phyloP scores from a whole-genome alignment of 2,797 vertebrate genomes.

The Sebastes taczanowskii region DNA sequence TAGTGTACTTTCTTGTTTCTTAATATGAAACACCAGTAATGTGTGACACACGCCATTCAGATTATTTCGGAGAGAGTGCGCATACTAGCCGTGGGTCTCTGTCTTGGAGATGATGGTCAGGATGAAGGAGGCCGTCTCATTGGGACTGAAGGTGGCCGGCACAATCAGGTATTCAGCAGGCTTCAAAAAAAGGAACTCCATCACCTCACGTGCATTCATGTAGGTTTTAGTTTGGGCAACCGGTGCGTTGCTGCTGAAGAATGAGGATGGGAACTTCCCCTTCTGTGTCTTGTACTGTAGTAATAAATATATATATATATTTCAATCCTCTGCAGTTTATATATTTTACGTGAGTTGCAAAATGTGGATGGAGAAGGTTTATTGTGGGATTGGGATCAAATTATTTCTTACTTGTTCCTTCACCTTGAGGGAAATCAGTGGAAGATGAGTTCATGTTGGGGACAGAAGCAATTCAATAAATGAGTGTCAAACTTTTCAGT shows the following conservation, averaged over 20 bases:
- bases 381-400: background rate
- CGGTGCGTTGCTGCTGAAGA: conserved; percentile 53
- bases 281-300: conserved; percentile 43
- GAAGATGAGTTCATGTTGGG: conserved; percentile 13
- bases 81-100: conserved; percentile 63
- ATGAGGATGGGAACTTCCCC: conserved; percentile 66
- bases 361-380: background rate
- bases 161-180: conserved; percentile 78
- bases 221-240: conserved; percentile 37
- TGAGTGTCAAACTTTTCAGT: background rate
- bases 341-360: background rate
- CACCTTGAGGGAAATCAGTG: conserved; percentile 51
- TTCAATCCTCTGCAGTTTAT: background rate
- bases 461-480: background rate
- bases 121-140: conserved; percentile 68
- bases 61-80: background rate
- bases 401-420: conserved; percentile 63
- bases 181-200: conserved; percentile 52
- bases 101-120: conserved; percentile 72
- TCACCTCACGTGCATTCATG: conserved; percentile 65
- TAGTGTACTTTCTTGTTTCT: background rate
- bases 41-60: background rate
- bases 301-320: background rate
- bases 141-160: conserved; percentile 59
- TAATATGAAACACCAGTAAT: background rate